Conservation (phyloP, 2,888 invertebrate species). For the Ariolimax columbianus region DNA sequence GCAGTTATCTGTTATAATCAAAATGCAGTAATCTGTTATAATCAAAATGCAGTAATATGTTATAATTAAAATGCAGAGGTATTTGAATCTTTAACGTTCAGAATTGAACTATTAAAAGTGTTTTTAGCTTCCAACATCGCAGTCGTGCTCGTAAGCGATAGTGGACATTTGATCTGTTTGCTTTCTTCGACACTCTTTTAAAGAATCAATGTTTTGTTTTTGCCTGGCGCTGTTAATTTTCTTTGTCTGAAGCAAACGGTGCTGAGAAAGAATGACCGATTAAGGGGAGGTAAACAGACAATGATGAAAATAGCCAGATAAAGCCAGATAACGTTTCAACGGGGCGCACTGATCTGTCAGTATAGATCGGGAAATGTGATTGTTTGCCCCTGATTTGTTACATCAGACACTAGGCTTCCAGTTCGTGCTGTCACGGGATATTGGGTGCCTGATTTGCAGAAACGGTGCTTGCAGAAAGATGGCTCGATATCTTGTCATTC, state of each 20-base stretch:
- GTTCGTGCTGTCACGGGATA: background rate
- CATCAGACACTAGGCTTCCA: background rate
- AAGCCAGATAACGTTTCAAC: background rate
- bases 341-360: background rate
- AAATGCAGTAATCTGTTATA: no score
- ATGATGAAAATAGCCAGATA: background rate
- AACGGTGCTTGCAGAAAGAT: background rate
- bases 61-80: no score
- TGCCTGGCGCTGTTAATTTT: no score
- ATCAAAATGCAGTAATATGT: no score
- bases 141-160: no score
- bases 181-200: no score
- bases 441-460: background rate
- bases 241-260: background rate
- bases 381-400: background rate
- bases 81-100: no score
- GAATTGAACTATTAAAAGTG: no score
- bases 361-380: background rate
- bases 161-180: no score
- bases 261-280: background rate
- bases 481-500: background rate
- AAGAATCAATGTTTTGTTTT: no score
- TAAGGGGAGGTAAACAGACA: background rate
- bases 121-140: no score
- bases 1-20: no score